These are phyloP conservation scores for Agrochola macilenta DNA, from an alignment of 2,888 invertebrate species.

Conservation along the genomic window DNA sequence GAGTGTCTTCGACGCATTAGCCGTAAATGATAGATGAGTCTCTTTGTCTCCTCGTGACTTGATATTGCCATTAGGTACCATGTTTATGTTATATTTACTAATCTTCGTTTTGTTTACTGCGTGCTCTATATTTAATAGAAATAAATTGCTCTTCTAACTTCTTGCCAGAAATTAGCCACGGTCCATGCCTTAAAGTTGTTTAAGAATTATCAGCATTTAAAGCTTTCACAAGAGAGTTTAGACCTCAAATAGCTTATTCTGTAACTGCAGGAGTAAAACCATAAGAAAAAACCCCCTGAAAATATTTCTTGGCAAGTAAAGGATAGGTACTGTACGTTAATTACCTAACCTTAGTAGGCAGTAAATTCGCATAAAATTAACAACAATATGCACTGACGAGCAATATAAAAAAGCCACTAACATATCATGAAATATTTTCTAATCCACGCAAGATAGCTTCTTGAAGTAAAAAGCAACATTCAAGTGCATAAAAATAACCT, in stretches of 20 bases:
- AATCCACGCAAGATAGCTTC: too few relatives aligned
- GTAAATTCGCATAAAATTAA: not conserved
- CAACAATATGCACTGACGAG: not conserved
- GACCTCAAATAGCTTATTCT: not conserved
- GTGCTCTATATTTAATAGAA: conserved; percentile 35
- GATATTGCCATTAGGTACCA: conserved; percentile 78
- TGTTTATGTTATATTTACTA: conserved; percentile 54
- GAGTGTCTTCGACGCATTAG: conserved; percentile 80
- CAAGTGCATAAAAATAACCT: too few relatives aligned
- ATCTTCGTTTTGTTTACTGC: conserved; percentile 40
- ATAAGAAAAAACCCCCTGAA: too few relatives aligned
- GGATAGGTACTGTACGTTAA: not conserved
- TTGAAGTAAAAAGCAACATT: too few relatives aligned
- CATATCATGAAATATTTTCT: too few relatives aligned
- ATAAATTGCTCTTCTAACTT: conserved; percentile 14
- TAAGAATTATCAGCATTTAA: not conserved
- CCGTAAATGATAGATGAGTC: conserved; percentile 85
- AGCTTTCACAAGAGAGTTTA: not conserved
- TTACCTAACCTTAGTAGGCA: not conserved
- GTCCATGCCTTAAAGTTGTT: conserved; percentile 3
- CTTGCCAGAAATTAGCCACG: conserved; percentile 5
- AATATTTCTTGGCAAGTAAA: not conserved
- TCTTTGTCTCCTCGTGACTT: conserved; percentile 75
- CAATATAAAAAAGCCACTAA: too few relatives aligned
- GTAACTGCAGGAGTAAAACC: conserved; percentile 3